Evolutionary conservation across 53 echinoderm and acorn worm species (phyloP).

Genomic region (Temnopleurus reevesii): DNA sequence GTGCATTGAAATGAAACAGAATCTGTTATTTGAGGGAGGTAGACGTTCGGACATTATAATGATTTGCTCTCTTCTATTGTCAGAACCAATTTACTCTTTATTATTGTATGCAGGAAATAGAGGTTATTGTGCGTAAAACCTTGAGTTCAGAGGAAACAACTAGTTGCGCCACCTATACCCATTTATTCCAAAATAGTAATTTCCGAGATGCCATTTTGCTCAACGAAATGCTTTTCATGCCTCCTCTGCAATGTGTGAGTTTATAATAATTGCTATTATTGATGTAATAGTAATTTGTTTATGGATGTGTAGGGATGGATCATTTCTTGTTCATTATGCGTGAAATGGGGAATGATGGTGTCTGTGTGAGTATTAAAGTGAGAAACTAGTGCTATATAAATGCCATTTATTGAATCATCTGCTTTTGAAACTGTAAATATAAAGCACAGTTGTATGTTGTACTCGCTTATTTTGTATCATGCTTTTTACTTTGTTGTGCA

Average conservation of each 20-base stretch:
- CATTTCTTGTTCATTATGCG: too few relatives aligned
- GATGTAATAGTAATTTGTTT: not conserved
- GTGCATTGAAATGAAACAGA: conserved; percentile 6
- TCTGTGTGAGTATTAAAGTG: too few relatives aligned
- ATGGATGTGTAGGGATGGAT: too few relatives aligned
- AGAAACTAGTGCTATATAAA: too few relatives aligned
- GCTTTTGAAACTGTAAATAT: too few relatives aligned
- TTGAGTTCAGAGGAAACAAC: not conserved
- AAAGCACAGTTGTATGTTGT: too few relatives aligned
- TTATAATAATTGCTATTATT: not conserved
- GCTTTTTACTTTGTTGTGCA: too few relatives aligned
- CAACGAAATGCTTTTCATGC: not conserved
- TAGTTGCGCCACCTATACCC: not conserved
- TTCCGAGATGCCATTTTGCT: not conserved
- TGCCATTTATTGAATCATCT: too few relatives aligned
- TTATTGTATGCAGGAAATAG: not conserved
- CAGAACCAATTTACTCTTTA: conserved; percentile 6
- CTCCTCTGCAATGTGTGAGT: not conserved
- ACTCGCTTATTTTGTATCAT: too few relatives aligned
- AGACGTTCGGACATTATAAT: not conserved
- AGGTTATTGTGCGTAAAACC: not conserved
- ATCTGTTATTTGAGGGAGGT: conserved; percentile 3
- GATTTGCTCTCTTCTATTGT: not conserved
- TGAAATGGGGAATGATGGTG: too few relatives aligned
- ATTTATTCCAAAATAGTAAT: not conserved